Percentiles rank a stretch among this genome's conserved stretches.
Evolutionary conservation across 1,140 invertebrate species (phyloP).

Genomic region (Stegodyphus dumicola): DNA sequence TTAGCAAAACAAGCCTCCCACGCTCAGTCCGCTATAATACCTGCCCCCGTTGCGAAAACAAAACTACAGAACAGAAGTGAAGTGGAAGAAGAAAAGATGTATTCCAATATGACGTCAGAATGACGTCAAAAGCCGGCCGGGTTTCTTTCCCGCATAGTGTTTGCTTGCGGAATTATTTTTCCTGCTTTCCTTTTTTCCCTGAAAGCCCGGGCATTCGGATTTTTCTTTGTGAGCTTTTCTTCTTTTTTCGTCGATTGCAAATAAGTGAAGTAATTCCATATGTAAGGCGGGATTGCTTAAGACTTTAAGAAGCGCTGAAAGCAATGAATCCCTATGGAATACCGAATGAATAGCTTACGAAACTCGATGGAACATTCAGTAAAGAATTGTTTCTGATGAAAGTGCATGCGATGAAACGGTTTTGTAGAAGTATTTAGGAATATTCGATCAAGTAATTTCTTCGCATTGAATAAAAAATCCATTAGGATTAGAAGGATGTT

Average conservation of each 20-base stretch:
- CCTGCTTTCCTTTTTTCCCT: neutral
- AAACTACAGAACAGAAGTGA: slow-evolving; percentile 42
- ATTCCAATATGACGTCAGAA: slow-evolving; percentile 27
- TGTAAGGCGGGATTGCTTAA: too few species aligned
- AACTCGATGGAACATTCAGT: too few species aligned
- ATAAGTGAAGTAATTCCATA: slow-evolving; percentile 1
- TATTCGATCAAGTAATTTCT: too few species aligned
- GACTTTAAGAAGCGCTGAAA: too few species aligned
- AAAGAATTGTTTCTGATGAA: too few species aligned
- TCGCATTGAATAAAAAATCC: too few species aligned
- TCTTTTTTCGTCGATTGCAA: neutral
- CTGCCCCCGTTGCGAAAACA: slow-evolving; percentile 53
- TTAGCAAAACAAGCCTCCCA: slow-evolving; percentile 55
- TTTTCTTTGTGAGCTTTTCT: neutral
- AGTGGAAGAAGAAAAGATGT: slow-evolving; percentile 18
- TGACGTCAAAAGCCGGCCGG: slow-evolving; percentile 50
- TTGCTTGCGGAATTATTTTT: neutral
- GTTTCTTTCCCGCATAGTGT: slow-evolving; percentile 9
- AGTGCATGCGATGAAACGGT: too few species aligned
- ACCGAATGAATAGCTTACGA: too few species aligned
- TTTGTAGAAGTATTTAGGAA: too few species aligned
- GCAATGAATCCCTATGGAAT: too few species aligned
- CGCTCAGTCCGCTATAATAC: slow-evolving; percentile 20
- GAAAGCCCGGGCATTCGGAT: slow-evolving; percentile 13
- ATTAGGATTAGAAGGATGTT: too few species aligned